Conservation (phyloP, 2,888 invertebrate species). For the Autographa pulchrina region DNA sequence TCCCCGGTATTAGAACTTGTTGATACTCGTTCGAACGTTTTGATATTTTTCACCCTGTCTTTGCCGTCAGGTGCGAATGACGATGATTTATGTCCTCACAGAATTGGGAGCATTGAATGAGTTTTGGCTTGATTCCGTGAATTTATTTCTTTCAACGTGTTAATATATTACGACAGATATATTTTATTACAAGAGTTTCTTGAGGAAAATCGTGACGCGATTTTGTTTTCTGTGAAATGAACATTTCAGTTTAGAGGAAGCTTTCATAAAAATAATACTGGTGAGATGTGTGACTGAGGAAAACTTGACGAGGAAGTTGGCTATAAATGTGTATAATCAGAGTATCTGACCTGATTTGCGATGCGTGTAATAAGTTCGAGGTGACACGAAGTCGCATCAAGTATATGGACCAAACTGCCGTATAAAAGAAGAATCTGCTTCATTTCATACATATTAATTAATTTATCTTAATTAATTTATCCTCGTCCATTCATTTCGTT, state of each 20-base stretch:
- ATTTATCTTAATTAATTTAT: constrained; percentile 19
- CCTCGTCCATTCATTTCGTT: constrained; percentile 6
- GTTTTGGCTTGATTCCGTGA: constrained; percentile 70
- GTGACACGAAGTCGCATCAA: constrained; percentile 10
- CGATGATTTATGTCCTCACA: constrained; percentile 82
- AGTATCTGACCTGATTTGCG: constrained; percentile 69
- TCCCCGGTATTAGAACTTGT: constrained; percentile 70
- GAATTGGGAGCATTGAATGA: constrained; percentile 79
- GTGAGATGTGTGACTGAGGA: constrained; percentile 61
- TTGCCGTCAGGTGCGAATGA: constrained; percentile 80
- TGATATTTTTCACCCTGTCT: constrained; percentile 80
- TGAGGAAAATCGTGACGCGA: constrained; percentile 40
- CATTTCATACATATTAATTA: background rate
- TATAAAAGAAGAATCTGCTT: background rate
- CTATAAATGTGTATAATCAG: constrained; percentile 44
- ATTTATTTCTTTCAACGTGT: constrained; percentile 68
- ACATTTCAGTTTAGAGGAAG: constrained; percentile 32
- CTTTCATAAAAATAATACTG: constrained; percentile 53
- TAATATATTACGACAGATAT: constrained; percentile 61
- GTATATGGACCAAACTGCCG: constrained; percentile 2
- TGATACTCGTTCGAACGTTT: constrained; percentile 73
- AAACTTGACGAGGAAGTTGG: constrained; percentile 71
- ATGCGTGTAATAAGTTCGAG: constrained; percentile 15
- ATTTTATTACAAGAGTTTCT: constrained; percentile 47
- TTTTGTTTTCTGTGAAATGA: constrained; percentile 45